phyloP scores from a whole-genome alignment of 2,113 vertebrate species.

The Peromyscus polionotus region DNA sequence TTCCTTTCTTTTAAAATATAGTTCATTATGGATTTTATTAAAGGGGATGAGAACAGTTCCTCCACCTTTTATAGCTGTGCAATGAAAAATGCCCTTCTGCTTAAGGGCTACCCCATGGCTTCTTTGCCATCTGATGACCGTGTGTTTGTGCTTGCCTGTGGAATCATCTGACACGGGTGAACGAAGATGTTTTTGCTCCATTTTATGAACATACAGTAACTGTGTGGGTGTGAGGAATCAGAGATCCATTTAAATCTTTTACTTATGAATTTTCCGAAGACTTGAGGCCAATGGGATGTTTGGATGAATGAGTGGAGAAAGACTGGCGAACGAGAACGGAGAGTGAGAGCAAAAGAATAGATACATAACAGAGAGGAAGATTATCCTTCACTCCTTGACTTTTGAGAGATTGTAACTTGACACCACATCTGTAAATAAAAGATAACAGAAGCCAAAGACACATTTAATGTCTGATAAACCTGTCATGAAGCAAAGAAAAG shows the following conservation, averaged over 20 bases:
- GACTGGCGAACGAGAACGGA: not conserved
- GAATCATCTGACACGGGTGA: not conserved
- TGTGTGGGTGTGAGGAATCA: not conserved
- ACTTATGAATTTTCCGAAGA: not conserved
- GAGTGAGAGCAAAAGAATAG: not conserved
- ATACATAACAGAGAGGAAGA: not conserved
- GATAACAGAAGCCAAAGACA: not conserved
- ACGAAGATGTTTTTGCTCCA: not conserved
- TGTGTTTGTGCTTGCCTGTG: not conserved
- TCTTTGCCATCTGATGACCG: not conserved
- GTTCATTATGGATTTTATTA: not conserved
- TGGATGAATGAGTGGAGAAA: not conserved
- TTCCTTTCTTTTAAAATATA: not conserved
- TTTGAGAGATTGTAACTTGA: not conserved
- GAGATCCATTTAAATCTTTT: not conserved
- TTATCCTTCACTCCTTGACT: not conserved
- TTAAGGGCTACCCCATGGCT: not conserved
- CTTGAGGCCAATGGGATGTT: not conserved
- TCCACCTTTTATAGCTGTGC: not conserved
- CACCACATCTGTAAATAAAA: not conserved
- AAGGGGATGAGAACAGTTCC: not conserved
- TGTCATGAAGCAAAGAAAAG: not conserved
- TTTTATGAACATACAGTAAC: not conserved
- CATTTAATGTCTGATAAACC: not conserved
- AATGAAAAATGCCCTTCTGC: not conserved